Conservation (phyloP, 2,797 vertebrate species). For the Emys orbicularis region DNA sequence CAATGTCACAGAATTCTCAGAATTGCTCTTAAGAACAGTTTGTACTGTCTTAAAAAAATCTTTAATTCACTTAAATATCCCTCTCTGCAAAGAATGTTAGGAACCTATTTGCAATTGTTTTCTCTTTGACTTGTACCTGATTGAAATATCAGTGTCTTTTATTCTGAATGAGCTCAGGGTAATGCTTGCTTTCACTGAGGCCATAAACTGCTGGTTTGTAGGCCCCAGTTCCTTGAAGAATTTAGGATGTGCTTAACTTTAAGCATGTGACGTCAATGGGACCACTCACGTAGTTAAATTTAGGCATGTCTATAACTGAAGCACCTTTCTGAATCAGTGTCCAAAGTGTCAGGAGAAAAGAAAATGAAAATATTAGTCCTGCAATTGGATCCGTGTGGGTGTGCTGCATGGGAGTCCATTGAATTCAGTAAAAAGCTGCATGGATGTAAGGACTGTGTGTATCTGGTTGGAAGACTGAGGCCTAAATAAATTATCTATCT, state of each 20-base stretch:
- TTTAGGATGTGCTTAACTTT: neutral
- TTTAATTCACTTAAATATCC: neutral
- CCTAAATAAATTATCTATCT: too few species aligned
- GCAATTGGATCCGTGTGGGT: neutral
- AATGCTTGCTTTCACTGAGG: neutral
- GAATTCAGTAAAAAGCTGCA: neutral
- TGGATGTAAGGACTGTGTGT: neutral
- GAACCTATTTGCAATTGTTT: neutral
- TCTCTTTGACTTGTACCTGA: neutral
- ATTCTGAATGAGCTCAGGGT: neutral
- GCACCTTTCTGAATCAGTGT: neutral
- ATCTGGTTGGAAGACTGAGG: neutral
- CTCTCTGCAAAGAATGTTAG: neutral
- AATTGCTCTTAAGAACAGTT: neutral
- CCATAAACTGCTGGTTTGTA: neutral
- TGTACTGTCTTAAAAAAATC: neutral
- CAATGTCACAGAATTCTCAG: neutral
- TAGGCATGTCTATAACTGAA: neutral
- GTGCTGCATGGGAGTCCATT: neutral
- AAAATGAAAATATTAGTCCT: neutral
- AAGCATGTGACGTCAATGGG: neutral
- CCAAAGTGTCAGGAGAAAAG: neutral
- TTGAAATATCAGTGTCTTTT: neutral
- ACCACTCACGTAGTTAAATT: neutral
- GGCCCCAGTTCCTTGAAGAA: neutral